phyloP scores from a whole-genome alignment of 1,140 invertebrate species.

The Tenebrio molitor region DNA sequence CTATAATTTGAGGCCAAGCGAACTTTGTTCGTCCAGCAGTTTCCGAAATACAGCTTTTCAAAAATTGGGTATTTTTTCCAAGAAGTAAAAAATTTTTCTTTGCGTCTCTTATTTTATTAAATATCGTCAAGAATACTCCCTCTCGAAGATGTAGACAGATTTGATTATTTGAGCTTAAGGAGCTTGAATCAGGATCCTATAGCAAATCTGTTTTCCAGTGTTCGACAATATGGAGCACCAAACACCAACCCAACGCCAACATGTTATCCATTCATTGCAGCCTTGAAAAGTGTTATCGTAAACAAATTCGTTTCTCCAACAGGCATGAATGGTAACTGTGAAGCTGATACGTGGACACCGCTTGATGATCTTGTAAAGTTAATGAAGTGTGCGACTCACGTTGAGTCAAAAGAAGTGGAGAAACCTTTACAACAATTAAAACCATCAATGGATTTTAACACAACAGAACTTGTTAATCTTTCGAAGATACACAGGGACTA shows the following conservation, averaged over 20 bases:
- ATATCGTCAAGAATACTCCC: too few species aligned
- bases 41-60: too few species aligned
- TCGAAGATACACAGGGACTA: constrained; percentile 11
- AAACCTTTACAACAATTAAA: too few species aligned
- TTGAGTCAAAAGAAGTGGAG: too few species aligned
- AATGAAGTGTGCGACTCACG: not conserved
- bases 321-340: constrained; percentile 8
- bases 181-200: constrained; percentile 13
- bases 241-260: not conserved
- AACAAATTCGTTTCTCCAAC: constrained; percentile 21
- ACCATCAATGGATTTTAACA: too few species aligned
- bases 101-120: too few species aligned
- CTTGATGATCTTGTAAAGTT: not conserved
- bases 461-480: constrained; percentile 1
- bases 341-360: not conserved
- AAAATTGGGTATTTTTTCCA: too few species aligned
- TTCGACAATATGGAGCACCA: constrained; percentile 13
- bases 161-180: not conserved
- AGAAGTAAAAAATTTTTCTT: too few species aligned
- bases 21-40: too few species aligned
- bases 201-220: constrained; percentile 28
- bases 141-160: not conserved
- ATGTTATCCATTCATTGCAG: constrained; percentile 14
- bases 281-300: constrained; percentile 28
- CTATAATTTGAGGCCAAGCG: too few species aligned